Base-by-base conservation (phyloP, 2,113 vertebrate species). In the Butorides virescens region DNA sequence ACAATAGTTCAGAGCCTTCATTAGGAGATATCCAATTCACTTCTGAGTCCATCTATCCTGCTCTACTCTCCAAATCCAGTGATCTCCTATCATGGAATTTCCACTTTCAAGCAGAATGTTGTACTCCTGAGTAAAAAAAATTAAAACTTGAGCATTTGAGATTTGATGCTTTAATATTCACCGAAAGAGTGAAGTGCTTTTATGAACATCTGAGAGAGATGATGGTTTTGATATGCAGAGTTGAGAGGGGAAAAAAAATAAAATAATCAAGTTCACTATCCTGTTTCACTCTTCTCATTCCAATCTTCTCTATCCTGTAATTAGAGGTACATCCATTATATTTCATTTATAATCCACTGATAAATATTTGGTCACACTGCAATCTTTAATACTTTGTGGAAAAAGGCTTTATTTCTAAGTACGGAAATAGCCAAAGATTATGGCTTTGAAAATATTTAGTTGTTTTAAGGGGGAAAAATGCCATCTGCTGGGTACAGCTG, bases 401-500 rank as follows among this genome's bases (percentile, higher is more conserved):
- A 86, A 72, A 90, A 36, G 11, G 30, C 18, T 86, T 59, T 68
- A n/a, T 55, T 72, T 80, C 63, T 15, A 90, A 90, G 53, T 46
- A 65, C 34, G 49, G 88, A 63, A 91, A 79, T n/a, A 96, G 58
- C 5, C 49, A 58, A 91, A 87, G 36, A 95, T 65, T 63, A 93
- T 3, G 75, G 87, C 30, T 94, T 74, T 88, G 87, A 85, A 86
- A 88, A 79, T 52, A 91, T 36, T 59, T 79, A 50, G 75, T 87
- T 56, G 47, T 93, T 95, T 7, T 65, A 82, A 95, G 93, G 80
- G 70, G 71, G n/a, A 29, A 96, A 97, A 97, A 97, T 96, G 95
- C 95, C 96, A 97, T 96, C 96, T 97, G 94, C 94, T 96, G 95
- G 95, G 95, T 95, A 85, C 77, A 96, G 81, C 77, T 94, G 90